A percentile compares a stretch with the other conserved stretches of the same genome.
phyloP scores from a whole-genome alignment of 2,888 invertebrate species.

The Trichopoda pennipes region DNA sequence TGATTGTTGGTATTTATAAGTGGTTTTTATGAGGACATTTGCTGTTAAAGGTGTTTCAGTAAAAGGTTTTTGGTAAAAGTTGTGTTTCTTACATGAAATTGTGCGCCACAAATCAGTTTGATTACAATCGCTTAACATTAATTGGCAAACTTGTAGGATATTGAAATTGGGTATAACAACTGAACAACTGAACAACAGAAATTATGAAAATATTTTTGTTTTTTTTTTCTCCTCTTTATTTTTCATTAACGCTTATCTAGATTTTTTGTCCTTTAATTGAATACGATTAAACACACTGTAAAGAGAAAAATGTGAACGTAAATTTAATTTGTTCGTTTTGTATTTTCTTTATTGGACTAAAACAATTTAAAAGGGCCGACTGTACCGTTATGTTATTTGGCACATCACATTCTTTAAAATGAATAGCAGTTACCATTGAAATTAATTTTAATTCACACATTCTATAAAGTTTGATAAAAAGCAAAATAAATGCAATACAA shows the following conservation, averaged over 20 bases:
- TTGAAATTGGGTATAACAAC: constrained; percentile 26
- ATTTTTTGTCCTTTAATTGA: constrained; percentile 35
- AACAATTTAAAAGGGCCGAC: constrained; percentile 12
- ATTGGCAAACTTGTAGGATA: constrained; percentile 31
- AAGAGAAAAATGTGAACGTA: background rate
- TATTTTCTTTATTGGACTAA: background rate
- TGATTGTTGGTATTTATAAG: constrained; percentile 38
- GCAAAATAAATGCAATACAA: background rate
- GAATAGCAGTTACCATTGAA: constrained; percentile 11
- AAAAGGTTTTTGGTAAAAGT: constrained; percentile 54
- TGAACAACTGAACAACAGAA: too few relatives aligned
- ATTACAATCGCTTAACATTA: constrained; percentile 52
- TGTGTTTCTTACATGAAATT: constrained; percentile 21
- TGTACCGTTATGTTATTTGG: constrained; percentile 5
- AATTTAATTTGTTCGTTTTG: constrained; percentile 6
- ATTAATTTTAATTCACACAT: constrained; percentile 18
- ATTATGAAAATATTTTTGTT: constrained; percentile 38
- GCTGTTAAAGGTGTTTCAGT: constrained; percentile 5
- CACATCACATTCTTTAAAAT: background rate
- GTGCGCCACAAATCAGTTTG: constrained; percentile 62
- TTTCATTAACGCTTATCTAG: constrained; percentile 9
- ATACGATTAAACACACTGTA: constrained; percentile 27
- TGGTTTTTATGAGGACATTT: constrained; percentile 51
- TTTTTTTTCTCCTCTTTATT: background rate
- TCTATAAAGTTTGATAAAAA: background rate